These are phyloP conservation scores for Ptychobarbus kaznakovi DNA, from an alignment of 2,797 vertebrate species.

Conservation along the genomic window DNA sequence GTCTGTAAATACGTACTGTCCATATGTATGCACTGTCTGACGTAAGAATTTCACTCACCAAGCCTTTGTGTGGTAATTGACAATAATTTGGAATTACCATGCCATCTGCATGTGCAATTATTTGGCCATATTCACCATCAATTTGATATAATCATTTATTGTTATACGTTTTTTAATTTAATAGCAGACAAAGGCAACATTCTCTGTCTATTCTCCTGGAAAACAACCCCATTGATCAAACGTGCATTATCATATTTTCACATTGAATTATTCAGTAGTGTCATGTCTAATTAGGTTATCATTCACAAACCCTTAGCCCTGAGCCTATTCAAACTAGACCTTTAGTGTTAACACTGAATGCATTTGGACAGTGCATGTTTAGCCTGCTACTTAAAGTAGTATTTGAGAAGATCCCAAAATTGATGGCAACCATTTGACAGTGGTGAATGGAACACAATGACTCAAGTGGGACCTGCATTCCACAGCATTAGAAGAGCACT, in stretches of 20 bases:
- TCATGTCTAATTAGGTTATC: constrained; percentile 33
- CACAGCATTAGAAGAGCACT: constrained; percentile 62
- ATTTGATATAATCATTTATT: neutral
- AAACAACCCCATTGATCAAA: neutral
- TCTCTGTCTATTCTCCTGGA: neutral
- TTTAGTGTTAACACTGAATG: constrained; percentile 27
- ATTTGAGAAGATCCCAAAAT: constrained; percentile 43
- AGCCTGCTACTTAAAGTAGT: constrained; percentile 44
- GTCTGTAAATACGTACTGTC: too few species aligned
- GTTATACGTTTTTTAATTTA: neutral
- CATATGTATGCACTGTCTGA: too few species aligned
- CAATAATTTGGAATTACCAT: constrained; percentile 2
- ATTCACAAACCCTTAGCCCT: constrained; percentile 15
- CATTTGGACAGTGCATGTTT: constrained; percentile 36
- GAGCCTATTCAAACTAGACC: constrained; percentile 38
- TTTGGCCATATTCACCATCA: neutral
- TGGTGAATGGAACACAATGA: constrained; percentile 47
- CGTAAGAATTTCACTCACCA: too few species aligned
- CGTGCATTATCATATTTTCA: constrained; percentile 2
- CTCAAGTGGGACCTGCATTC: constrained; percentile 63
- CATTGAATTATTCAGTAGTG: neutral
- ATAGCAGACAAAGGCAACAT: neutral
- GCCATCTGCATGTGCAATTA: neutral
- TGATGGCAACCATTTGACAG: constrained; percentile 59
- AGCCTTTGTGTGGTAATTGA: neutral